Base-by-base conservation (phyloP, 2,797 vertebrate genomes). In the Dendrocincla fuliginosa region DNA sequence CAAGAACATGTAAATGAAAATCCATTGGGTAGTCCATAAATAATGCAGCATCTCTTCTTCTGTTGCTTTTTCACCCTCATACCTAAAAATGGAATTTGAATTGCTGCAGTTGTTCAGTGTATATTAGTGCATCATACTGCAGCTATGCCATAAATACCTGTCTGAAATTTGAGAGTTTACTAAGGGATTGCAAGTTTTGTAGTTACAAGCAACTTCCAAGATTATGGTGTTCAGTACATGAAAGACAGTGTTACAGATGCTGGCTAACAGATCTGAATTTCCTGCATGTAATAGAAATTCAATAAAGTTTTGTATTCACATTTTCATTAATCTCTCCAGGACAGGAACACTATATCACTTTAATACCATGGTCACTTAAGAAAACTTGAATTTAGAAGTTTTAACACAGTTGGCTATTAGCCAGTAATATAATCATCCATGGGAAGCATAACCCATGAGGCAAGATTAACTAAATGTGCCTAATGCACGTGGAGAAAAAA, bases 161-260 rank as follows among this genome's bases (percentile, higher is more conserved):
- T 55, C 32, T 85, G 49, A 76, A 71, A 59, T 16, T 46, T 74
- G 52, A 75, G 14, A 7, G 10, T 68, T 89, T 90, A n/a, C 55
- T 4, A 14, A 59, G 32, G 32, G 44, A 42, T 68, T 44, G 49
- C 25, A 56, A 57, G 33, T 83, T 83, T 24, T 28, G 16, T 4
- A 77, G 39, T 82, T 77, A 13, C 4, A 39, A 80, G 37, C 37
- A 52, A 42, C 39, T 88, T 75, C 11, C 32, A 46, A 57, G 53
- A 18, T 22, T 33, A 2, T 28, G 44, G 15, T 0, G 0, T 46
- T 77, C 25, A 14, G 13, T 75, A 50, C 3, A 2, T 39, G 20
- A 59, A 81, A 53, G 50, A 44, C 5, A 16, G 3, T 39, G 2
- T 37, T 42, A 59, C 8, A 50, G 32, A 13, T 27, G 15, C 7